Evolutionary conservation across 1,140 invertebrate genomes (phyloP).

Genomic region (Lasioglossum baleicum): DNA sequence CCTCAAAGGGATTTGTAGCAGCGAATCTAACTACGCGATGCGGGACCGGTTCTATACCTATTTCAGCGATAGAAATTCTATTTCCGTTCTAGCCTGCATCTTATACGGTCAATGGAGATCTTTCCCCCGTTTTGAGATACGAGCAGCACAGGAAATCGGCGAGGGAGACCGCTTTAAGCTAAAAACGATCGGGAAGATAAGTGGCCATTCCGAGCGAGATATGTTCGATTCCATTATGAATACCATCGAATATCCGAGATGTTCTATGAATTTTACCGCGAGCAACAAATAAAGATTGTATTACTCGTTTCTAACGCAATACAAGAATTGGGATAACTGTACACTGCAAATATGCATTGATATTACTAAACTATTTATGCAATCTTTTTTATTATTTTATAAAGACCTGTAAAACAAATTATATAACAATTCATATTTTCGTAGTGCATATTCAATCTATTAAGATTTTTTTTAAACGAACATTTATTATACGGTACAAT

Average conservation of each 20-base stretch:
- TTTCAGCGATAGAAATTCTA: conserved; percentile 28
- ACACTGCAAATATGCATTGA: too few relatives aligned
- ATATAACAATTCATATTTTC: too few relatives aligned
- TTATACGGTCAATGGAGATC: conserved; percentile 17
- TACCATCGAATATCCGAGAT: neutral
- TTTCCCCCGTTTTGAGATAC: conserved; percentile 21
- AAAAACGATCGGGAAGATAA: conserved; percentile 28
- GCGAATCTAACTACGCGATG: neutral
- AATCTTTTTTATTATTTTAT: neutral
- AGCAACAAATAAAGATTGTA: neutral
- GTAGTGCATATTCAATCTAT: too few relatives aligned
- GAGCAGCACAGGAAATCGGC: conserved; percentile 20
- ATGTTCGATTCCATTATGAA: conserved; percentile 18
- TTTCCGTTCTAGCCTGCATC: conserved; percentile 29
- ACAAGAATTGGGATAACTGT: too few relatives aligned
- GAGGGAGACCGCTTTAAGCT: conserved; percentile 34
- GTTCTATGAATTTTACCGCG: neutral
- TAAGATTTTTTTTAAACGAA: too few relatives aligned
- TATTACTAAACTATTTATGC: too few relatives aligned
- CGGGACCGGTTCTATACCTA: conserved; percentile 13
- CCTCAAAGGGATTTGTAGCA: neutral
- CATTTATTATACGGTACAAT: too few relatives aligned
- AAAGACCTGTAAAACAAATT: too few relatives aligned
- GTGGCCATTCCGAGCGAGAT: conserved; percentile 8
- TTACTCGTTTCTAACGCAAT: too few relatives aligned